Percentiles rank a stretch among this genome's conserved stretches.
These are phyloP conservation scores for Cephalopterus ornatus DNA, from an alignment of 2,113 vertebrate genomes.

Conservation along the genomic window DNA sequence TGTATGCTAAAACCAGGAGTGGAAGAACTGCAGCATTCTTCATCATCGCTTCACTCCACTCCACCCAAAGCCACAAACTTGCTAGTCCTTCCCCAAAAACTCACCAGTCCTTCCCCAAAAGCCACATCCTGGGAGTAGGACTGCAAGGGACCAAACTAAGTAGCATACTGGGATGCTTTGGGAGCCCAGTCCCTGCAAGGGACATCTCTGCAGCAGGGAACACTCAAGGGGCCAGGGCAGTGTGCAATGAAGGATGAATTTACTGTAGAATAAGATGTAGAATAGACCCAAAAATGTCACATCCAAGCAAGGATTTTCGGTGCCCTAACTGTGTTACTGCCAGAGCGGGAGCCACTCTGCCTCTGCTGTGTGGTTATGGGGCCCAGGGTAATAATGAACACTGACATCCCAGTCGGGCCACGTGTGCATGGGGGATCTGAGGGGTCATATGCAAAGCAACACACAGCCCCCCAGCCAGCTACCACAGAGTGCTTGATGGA, in stretches of 20 bases:
- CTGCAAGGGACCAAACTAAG: background rate
- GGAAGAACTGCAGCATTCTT: background rate
- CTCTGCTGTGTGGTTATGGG: background rate
- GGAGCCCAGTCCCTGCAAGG: background rate
- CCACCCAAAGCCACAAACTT: background rate
- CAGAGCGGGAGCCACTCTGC: background rate
- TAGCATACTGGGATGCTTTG: accelerated
- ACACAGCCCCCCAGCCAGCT: accelerated
- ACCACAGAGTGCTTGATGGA: background rate
- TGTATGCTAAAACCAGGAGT: background rate
- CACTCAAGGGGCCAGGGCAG: background rate
- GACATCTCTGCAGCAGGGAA: background rate
- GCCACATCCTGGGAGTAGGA: background rate
- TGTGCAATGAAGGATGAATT: accelerated
- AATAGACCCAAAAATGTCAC: background rate
- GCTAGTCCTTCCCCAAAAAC: background rate
- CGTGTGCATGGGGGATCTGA: accelerated
- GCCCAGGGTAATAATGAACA: background rate
- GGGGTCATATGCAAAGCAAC: accelerated
- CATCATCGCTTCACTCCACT: background rate
- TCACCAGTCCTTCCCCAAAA: background rate
- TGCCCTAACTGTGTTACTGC: background rate
- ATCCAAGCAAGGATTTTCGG: background rate
- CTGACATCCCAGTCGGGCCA: accelerated
- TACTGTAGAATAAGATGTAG: background rate